A percentile compares a stretch with the other conserved stretches of the same genome.
Conservation (phyloP, 2,113 vertebrate genomes). For the Camelus bactrianus region DNA sequence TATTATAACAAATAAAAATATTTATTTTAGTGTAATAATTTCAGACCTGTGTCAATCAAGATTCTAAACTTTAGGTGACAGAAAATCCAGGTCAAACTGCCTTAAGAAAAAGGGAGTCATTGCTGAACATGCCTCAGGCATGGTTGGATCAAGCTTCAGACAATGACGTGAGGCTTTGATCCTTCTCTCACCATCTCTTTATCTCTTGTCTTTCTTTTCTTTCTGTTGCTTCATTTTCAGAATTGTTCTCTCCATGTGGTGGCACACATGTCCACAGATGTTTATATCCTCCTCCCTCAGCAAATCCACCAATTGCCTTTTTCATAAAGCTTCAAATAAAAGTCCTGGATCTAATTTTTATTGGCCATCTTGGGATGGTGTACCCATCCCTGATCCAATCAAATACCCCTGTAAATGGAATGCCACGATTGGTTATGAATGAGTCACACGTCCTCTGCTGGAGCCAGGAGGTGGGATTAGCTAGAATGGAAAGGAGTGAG, state of each 20-base stretch:
- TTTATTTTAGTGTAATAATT: not conserved
- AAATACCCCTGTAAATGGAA: not conserved
- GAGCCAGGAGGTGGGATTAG: not conserved
- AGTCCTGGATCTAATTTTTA: not conserved
- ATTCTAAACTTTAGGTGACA: not conserved
- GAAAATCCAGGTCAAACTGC: not conserved
- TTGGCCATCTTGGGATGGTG: not conserved
- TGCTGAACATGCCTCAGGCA: not conserved
- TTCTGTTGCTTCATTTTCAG: not conserved
- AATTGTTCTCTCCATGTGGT: not conserved
- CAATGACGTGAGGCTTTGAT: not conserved
- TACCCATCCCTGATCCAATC: not conserved
- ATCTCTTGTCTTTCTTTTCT: not conserved
- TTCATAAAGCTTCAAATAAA: not conserved
- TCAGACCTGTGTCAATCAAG: not conserved
- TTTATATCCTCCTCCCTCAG: not conserved
- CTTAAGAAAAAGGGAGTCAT: not conserved
- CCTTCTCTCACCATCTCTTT: not conserved
- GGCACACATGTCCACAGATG: not conserved
- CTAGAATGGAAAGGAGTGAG: not conserved
- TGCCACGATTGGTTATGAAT: not conserved
- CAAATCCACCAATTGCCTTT: not conserved
- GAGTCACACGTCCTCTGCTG: not conserved
- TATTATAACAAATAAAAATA: constrained; percentile 3
- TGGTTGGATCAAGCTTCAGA: not conserved